Evolutionary conservation across 1,140 invertebrate species (phyloP).

Genomic region (Brachionus rotundiformis): DNA sequence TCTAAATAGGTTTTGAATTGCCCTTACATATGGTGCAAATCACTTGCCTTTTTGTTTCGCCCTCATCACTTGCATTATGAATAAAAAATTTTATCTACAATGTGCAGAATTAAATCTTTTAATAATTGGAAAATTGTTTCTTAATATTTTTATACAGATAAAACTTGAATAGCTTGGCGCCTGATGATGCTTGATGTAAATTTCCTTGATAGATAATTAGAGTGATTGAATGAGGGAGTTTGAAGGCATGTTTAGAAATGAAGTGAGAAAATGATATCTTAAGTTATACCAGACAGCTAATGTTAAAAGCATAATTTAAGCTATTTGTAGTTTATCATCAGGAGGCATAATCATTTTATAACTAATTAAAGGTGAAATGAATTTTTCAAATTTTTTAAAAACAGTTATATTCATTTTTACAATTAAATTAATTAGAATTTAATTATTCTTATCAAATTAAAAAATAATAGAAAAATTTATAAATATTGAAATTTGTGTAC

Average conservation of each 20-base stretch:
- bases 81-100: background rate
- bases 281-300: background rate
- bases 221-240: background rate
- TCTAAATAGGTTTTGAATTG: background rate
- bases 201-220: background rate
- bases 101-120: background rate
- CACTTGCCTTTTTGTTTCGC: background rate
- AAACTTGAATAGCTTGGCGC: background rate
- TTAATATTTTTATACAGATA: background rate
- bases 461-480: background rate
- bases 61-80: background rate
- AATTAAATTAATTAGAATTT: background rate
- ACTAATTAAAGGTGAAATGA: background rate
- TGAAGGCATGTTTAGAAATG: background rate
- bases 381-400: background rate
- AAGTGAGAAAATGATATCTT: background rate
- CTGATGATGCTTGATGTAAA: background rate
- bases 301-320: background rate
- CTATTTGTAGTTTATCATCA: constrained; percentile 4
- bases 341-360: background rate
- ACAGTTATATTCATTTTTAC: background rate
- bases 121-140: background rate
- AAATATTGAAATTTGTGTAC: no score
- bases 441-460: no score
- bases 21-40: background rate